Evolutionary conservation across 2,888 invertebrate genomes (phyloP).

Genomic region (Orchestes rusci): DNA sequence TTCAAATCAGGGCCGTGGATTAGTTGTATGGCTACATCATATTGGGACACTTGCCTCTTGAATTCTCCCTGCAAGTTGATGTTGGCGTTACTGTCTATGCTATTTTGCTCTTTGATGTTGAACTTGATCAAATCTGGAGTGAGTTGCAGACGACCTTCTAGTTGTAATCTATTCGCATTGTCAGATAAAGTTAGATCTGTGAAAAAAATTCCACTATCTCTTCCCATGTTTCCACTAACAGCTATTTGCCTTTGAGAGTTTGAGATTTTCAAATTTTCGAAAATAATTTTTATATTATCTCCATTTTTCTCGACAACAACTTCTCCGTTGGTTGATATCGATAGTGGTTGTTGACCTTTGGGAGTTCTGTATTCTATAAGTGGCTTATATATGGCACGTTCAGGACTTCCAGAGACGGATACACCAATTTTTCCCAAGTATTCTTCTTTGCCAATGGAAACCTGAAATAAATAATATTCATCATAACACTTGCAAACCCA

Average conservation of each 20-base stretch:
- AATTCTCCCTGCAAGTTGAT: slow-evolving; percentile 54
- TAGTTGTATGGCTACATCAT: slow-evolving; percentile 40
- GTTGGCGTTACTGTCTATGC: slow-evolving; percentile 53
- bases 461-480: neutral
- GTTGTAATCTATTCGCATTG: neutral
- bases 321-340: slow-evolving; percentile 51
- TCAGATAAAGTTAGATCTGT: slow-evolving; percentile 47
- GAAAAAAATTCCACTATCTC: slow-evolving; percentile 41
- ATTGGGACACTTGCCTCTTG: slow-evolving; percentile 23
- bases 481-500: neutral
- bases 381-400: slow-evolving; percentile 56
- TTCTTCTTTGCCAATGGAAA: slow-evolving; percentile 47
- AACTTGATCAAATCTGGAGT: slow-evolving; percentile 45
- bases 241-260: slow-evolving; percentile 44
- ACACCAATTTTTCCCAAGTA: slow-evolving; percentile 62
- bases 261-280: slow-evolving; percentile 51
- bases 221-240: slow-evolving; percentile 49
- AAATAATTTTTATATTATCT: slow-evolving; percentile 47
- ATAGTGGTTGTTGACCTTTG: slow-evolving; percentile 40
- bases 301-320: slow-evolving; percentile 41
- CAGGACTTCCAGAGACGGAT: slow-evolving; percentile 50
- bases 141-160: slow-evolving; percentile 31
- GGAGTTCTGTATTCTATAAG: slow-evolving; percentile 60
- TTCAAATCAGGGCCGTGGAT: slow-evolving; percentile 57
- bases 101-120: slow-evolving; percentile 50